Evolutionary conservation across 2,888 invertebrate genomes (phyloP), one percentile per base, ranked within the genome.

Genomic region (Alsophila aescularia): DNA sequence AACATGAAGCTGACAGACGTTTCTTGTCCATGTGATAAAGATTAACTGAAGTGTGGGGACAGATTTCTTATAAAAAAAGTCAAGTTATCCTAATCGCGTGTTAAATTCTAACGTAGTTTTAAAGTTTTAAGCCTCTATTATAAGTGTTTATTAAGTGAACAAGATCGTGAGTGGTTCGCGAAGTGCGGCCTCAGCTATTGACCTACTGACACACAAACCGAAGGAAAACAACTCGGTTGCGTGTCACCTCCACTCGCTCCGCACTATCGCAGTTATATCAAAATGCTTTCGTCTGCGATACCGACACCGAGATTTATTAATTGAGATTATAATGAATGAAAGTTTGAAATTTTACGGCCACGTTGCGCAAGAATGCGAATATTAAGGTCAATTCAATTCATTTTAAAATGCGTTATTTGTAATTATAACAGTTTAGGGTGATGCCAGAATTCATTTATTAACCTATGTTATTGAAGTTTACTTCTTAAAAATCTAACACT

Each of bases 201-300:
- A 89, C 90, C 90, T 56, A 90, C 85, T 90, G 83, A 87, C 90
- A 84, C 81, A 90, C 75, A 75, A 86, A 83, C 72, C 70, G 84
- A 88, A 89, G 87, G 89, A 87, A 83, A 88, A 87, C 89, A 73
- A 83, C 81, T 85, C 74, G 66, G 75, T 82, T 73, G 82, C 82
- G 82, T 85, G 85, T 79, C 77, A 73, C 75, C 72, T 68, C 72
- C 52, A 64, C 61, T 64, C 59, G 52, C 66, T 64, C 64, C 51
- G 71, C 66, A 69, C 70, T 65, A 68, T 70, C 67, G 58, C 37
- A 43, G 42, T 48, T 45, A 50, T 31, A 51, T 45, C 45, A 67
- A 64, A 69, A 73, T 72, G 75, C 75, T 78, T 80, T 76, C 73
- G 66, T 68, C 70, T 65, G 60, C 58, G 27, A 37, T 52, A n/a